Conservation (phyloP, 2,113 vertebrate species). For the Percopsis transmontana region DNA sequence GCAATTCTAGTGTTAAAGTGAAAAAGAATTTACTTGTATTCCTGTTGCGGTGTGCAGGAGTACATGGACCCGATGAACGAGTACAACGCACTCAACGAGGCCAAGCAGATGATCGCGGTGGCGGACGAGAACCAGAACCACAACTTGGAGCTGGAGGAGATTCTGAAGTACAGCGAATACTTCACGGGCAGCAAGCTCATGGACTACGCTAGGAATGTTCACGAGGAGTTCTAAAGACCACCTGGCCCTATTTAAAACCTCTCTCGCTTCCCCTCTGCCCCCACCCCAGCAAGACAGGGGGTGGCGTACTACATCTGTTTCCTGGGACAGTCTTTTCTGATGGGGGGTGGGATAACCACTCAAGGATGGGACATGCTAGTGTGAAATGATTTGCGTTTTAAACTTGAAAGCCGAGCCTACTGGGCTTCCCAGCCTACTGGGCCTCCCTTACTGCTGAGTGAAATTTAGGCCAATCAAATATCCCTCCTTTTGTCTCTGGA, state of each 20-base stretch:
- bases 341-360: not conserved
- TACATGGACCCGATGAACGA: slow-evolving; percentile 99
- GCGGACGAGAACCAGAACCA: slow-evolving; percentile 97
- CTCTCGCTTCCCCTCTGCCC: not conserved
- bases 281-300: not conserved
- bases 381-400: slow-evolving; percentile 47
- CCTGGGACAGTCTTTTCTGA: slow-evolving; percentile 26
- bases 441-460: slow-evolving; percentile 31
- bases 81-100: slow-evolving; percentile 94
- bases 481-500: slow-evolving; percentile 24
- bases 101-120: slow-evolving; percentile 97
- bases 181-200: slow-evolving; percentile 98
- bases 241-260: too few relatives aligned
- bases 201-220: slow-evolving; percentile 96
- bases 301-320: slow-evolving; percentile 5
- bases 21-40: not conserved
- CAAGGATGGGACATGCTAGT: slow-evolving; percentile 25
- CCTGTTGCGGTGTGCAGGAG: slow-evolving; percentile 74
- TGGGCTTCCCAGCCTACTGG: too few relatives aligned
- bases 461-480: slow-evolving; percentile 5
- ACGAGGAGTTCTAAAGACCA: slow-evolving; percentile 90
- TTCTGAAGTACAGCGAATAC: slow-evolving; percentile 96
- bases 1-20: too few relatives aligned
- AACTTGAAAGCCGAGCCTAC: slow-evolving; percentile 21
- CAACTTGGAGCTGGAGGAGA: slow-evolving; percentile 89